phyloP scores from a whole-genome alignment of 2,797 vertebrate species.

The Melanotaenia trifasciata region DNA sequence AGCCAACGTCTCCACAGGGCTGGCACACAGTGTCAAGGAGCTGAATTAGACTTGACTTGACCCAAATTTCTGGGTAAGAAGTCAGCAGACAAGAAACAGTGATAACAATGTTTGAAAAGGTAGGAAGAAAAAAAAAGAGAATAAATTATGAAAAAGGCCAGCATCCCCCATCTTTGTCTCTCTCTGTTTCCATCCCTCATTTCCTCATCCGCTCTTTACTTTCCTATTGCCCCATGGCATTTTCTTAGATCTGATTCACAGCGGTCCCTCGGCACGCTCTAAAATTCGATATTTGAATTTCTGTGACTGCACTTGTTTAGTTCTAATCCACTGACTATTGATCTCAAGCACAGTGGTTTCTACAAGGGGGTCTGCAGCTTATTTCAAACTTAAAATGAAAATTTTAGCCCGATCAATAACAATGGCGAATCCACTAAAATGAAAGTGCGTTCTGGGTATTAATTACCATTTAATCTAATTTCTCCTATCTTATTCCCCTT shows the following conservation, averaged over 20 bases:
- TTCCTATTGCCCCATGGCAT: slow-evolving; percentile 46
- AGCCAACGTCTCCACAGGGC: slow-evolving; percentile 39
- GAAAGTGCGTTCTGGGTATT: slow-evolving; percentile 63
- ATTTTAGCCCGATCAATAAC: slow-evolving; percentile 77
- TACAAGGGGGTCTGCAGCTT: slow-evolving; percentile 73
- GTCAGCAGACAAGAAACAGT: slow-evolving; percentile 32
- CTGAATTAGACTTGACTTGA: slow-evolving; percentile 44
- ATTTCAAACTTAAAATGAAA: slow-evolving; percentile 83
- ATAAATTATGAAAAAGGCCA: slow-evolving; percentile 30
- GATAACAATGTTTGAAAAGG: slow-evolving; percentile 25
- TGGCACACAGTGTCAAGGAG: slow-evolving; percentile 22
- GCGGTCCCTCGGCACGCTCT: slow-evolving; percentile 38
- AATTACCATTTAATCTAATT: slow-evolving; percentile 72
- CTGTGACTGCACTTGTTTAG: slow-evolving; percentile 84
- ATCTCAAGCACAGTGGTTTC: slow-evolving; percentile 80
- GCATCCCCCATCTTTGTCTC: slow-evolving; percentile 23
- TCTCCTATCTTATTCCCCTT: slow-evolving; percentile 19
- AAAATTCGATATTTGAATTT: slow-evolving; percentile 77
- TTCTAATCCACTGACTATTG: slow-evolving; percentile 86
- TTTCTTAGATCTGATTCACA: slow-evolving; percentile 57
- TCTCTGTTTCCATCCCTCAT: slow-evolving; percentile 19
- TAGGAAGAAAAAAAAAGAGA: slow-evolving; percentile 1
- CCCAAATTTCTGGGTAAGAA: slow-evolving; percentile 28
- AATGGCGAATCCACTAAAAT: slow-evolving; percentile 69
- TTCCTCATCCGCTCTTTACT: slow-evolving; percentile 34